Conservation (phyloP, 2,113 vertebrate genomes). For the Urocynchramus pylzowi region DNA sequence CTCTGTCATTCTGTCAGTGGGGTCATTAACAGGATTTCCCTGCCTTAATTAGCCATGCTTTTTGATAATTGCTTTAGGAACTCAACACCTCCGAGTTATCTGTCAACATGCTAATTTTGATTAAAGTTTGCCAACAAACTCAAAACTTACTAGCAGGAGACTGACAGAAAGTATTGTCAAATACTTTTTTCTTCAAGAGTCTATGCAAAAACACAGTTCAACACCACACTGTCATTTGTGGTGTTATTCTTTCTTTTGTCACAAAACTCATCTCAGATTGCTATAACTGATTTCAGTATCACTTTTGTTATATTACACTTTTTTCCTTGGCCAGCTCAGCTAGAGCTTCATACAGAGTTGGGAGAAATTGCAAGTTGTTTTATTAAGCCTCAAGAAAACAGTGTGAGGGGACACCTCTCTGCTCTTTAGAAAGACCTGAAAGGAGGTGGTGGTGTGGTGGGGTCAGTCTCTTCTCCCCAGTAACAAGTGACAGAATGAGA, state of each 20-base stretch:
- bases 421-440: neutral
- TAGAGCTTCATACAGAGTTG: neutral
- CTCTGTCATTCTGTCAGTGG: neutral
- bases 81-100: neutral
- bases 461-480: neutral
- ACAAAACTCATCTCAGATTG: neutral
- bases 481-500: neutral
- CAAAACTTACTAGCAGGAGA: neutral
- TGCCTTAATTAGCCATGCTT: neutral
- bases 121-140: neutral
- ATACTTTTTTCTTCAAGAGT: neutral
- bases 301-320: neutral
- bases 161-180: neutral
- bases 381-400: neutral
- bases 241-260: neutral
- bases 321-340: neutral
- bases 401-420: neutral
- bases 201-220: neutral
- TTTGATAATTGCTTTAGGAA: neutral
- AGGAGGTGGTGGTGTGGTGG: neutral
- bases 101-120: neutral
- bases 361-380: neutral
- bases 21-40: neutral
- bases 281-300: neutral
- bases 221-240: neutral